Percentiles rank a stretch among this genome's conserved stretches.
These are phyloP conservation scores for Drosophila limbata DNA, from an alignment of 2,888 invertebrate species.

Conservation along the genomic window DNA sequence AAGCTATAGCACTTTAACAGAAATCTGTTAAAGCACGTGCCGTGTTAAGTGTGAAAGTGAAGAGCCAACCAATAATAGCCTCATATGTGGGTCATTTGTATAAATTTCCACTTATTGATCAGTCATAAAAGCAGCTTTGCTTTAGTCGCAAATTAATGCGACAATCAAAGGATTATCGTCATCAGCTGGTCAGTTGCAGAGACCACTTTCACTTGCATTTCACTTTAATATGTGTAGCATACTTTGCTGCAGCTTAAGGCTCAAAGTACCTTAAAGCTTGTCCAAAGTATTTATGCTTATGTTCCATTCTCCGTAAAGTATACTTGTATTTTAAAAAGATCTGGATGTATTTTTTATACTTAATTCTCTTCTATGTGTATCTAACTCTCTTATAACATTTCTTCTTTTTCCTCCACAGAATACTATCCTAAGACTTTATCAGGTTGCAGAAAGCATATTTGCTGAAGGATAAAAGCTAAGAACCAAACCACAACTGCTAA, in stretches of 20 bases:
- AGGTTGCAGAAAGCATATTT: neutral
- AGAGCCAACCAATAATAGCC: neutral
- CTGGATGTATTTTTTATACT: neutral
- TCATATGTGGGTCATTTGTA: conserved; percentile 28
- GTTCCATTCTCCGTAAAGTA: neutral
- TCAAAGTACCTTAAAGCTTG: neutral
- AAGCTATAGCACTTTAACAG: conserved; percentile 45
- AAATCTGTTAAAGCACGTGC: conserved; percentile 41
- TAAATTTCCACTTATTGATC: conserved; percentile 8
- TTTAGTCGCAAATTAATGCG: neutral
- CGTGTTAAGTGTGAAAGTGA: conserved; percentile 22
- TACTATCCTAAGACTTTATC: neutral
- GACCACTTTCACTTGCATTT: neutral
- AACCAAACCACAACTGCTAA: neutral
- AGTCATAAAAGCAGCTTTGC: conserved; percentile 1
- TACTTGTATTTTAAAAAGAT: neutral
- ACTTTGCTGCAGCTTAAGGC: neutral
- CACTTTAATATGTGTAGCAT: neutral
- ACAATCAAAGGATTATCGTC: conserved; percentile 3
- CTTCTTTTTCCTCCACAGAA: neutral
- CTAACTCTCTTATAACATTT: neutral
- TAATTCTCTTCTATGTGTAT: neutral
- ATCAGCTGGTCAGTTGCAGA: neutral
- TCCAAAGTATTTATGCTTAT: neutral
- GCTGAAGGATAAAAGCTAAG: neutral